A percentile compares a stretch with the other conserved stretches of the same genome.
Evolutionary conservation across 2,797 vertebrate genomes (phyloP).

Genomic region (Tamandua tetradactyla): DNA sequence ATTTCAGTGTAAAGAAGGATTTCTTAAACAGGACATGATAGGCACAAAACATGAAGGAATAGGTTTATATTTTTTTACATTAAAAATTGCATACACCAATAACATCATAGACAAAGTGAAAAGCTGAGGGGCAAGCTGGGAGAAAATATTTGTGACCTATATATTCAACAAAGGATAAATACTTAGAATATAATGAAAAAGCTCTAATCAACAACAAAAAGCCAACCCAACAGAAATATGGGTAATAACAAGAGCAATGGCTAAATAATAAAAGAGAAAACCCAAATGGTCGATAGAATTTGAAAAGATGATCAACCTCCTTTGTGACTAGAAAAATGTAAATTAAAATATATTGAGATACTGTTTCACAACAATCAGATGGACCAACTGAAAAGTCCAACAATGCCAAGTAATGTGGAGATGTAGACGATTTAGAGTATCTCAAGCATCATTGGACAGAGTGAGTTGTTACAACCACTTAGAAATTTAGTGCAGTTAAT

Average conservation of each 20-base stretch:
- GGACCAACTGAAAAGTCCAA: too few species aligned
- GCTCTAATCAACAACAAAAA: background rate
- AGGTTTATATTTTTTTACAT: conserved; percentile 15
- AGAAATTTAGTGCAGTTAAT: background rate
- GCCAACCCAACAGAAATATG: background rate
- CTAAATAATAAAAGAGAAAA: background rate
- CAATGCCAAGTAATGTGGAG: too few species aligned
- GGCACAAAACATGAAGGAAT: background rate
- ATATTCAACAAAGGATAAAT: background rate
- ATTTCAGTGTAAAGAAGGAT: background rate
- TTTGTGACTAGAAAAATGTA: too few species aligned
- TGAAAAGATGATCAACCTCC: too few species aligned
- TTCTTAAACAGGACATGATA: conserved; percentile 21
- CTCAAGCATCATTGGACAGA: background rate
- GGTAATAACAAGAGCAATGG: background rate
- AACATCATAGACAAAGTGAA: background rate
- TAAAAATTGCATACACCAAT: background rate
- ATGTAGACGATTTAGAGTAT: background rate
- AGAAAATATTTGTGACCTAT: background rate
- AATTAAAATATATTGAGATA: too few species aligned
- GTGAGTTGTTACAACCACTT: background rate
- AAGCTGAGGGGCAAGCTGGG: background rate
- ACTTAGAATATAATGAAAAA: background rate
- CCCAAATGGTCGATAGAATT: background rate
- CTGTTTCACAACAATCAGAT: too few species aligned